Evolutionary conservation across 2,888 invertebrate species (phyloP).

Genomic region (Ernsta delagoae): DNA sequence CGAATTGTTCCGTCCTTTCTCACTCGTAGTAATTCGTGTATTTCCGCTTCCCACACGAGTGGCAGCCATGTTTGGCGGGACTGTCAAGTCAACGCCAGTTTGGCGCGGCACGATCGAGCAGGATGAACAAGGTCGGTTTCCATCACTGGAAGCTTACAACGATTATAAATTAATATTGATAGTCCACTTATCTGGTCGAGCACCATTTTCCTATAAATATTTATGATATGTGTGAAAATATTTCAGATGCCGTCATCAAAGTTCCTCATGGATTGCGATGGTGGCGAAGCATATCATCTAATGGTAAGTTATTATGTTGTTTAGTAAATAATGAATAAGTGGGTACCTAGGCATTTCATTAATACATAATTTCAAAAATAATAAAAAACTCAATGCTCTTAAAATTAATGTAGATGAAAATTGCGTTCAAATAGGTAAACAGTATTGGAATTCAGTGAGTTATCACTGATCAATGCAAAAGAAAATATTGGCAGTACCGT

Average conservation of each 20-base stretch:
- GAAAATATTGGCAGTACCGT: background rate
- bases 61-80: slow-evolving; percentile 84
- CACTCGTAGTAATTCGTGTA: slow-evolving; percentile 79
- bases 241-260: slow-evolving; percentile 44
- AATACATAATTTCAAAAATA: no score
- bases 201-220: slow-evolving; percentile 33
- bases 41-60: slow-evolving; percentile 82
- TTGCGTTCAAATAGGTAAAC: background rate
- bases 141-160: slow-evolving; percentile 55
- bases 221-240: slow-evolving; percentile 39
- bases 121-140: slow-evolving; percentile 72
- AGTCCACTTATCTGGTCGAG: slow-evolving; percentile 28
- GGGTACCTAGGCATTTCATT: no score
- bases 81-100: slow-evolving; percentile 82
- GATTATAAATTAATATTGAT: slow-evolving; percentile 39
- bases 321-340: background rate
- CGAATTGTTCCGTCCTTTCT: slow-evolving; percentile 75
- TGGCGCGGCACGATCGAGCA: slow-evolving; percentile 81
- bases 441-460: background rate
- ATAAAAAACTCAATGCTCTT: background rate
- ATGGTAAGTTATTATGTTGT: slow-evolving; percentile 30
- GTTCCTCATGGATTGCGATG: slow-evolving; percentile 16
- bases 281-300: slow-evolving; percentile 6
- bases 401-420: background rate
- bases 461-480: background rate